phyloP scores from a whole-genome alignment of 2,888 invertebrate species.

The Diplazon laetatorius region DNA sequence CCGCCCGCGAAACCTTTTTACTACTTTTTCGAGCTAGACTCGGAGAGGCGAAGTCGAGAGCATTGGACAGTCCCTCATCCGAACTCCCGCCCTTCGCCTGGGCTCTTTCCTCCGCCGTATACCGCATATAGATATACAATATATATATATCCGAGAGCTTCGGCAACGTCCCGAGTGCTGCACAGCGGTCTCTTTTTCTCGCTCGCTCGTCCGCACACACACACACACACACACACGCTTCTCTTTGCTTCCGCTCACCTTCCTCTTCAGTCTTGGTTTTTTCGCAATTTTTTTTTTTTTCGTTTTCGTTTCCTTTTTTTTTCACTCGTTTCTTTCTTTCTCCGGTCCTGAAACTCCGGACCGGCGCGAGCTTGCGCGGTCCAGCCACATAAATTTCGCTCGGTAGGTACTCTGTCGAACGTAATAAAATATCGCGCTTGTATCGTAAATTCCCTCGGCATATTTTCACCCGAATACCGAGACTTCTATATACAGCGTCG shows the following conservation, averaged over 20 bases:
- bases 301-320: too few species aligned
- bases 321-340: slow-evolving; percentile 68
- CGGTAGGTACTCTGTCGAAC: slow-evolving; percentile 76
- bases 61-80: slow-evolving; percentile 50
- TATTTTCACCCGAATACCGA: slow-evolving; percentile 74
- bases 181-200: slow-evolving; percentile 51
- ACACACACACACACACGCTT: slow-evolving; percentile 64
- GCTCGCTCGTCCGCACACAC: slow-evolving; percentile 65
- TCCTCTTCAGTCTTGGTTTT: slow-evolving; percentile 51
- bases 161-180: slow-evolving; percentile 36
- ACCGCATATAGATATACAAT: slow-evolving; percentile 37
- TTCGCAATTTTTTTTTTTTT: slow-evolving; percentile 14
- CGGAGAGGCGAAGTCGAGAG: slow-evolving; percentile 63
- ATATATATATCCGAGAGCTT: slow-evolving; percentile 20
- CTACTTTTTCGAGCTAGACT: slow-evolving; percentile 72
- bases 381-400: slow-evolving; percentile 77
- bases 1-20: slow-evolving; percentile 69
- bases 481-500: slow-evolving; percentile 61
- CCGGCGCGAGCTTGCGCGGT: slow-evolving; percentile 47
- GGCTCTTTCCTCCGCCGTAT: slow-evolving; percentile 62
- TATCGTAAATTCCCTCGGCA: slow-evolving; percentile 77
- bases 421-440: slow-evolving; percentile 78
- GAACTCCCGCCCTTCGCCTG: slow-evolving; percentile 52
- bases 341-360: slow-evolving; percentile 60
- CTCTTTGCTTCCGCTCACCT: slow-evolving; percentile 51